Conservation (phyloP, 2,888 invertebrate species). For the Sarcophaga rosellei region DNA sequence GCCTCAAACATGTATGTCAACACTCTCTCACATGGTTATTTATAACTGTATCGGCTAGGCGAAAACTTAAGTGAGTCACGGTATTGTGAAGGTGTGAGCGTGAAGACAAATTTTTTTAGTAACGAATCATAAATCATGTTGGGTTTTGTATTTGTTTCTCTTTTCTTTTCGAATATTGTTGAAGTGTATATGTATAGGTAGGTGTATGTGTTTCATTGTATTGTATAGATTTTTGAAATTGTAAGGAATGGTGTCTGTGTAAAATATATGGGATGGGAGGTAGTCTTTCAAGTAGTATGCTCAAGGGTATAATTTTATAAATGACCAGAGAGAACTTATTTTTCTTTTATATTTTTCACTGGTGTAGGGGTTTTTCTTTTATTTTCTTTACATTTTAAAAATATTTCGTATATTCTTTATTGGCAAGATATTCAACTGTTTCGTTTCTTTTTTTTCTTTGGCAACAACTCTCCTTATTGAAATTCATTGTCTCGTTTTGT, state of each 20-base stretch:
- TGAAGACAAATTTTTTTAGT: not conserved
- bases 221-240: too few relatives aligned
- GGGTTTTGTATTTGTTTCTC: not conserved
- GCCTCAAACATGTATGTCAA: not conserved
- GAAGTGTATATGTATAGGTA: too few relatives aligned
- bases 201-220: too few relatives aligned
- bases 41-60: not conserved
- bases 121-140: slow-evolving; percentile 35
- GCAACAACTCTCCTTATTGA: not conserved
- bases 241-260: not conserved
- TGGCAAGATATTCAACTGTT: too few relatives aligned
- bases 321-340: not conserved
- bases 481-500: not conserved
- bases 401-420: too few relatives aligned
- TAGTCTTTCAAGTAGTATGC: not conserved
- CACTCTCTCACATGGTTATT: not conserved
- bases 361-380: too few relatives aligned
- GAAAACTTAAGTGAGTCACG: too few relatives aligned
- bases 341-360: not conserved
- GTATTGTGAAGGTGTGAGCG: too few relatives aligned
- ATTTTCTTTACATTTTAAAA: too few relatives aligned
- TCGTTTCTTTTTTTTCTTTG: too few relatives aligned
- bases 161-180: too few relatives aligned
- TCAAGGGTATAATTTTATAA: slow-evolving; percentile 34
- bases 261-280: not conserved